phyloP scores from a whole-genome alignment of 2,797 vertebrate species.

The Perodicticus potto region DNA sequence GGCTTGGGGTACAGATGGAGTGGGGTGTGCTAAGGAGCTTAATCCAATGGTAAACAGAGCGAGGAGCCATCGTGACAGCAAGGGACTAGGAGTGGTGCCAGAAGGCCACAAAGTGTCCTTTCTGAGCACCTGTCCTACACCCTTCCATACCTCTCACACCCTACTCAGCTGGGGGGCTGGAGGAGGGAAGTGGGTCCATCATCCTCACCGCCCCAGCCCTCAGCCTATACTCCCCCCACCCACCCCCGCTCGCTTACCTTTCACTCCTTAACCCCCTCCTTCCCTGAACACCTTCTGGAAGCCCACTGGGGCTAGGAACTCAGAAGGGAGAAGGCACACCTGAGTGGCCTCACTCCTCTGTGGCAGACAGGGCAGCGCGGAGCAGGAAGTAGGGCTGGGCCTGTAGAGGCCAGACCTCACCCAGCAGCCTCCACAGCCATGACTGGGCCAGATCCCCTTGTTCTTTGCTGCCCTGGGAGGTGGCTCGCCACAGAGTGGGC shows the following conservation, averaged over 20 bases:
- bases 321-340: not conserved
- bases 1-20: not conserved
- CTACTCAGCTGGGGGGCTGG: not conserved
- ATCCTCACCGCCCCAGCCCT: not conserved
- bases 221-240: too few species aligned
- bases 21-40: not conserved
- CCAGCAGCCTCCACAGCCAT: not conserved
- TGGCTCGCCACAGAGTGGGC: not conserved
- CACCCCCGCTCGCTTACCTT: too few species aligned
- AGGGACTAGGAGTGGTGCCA: not conserved
- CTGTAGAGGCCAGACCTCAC: not conserved
- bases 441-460: not conserved
- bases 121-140: not conserved
- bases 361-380: not conserved
- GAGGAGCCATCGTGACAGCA: not conserved
- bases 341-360: not conserved
- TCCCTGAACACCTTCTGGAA: not conserved
- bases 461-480: not conserved
- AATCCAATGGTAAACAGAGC: constrained; percentile 30
- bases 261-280: not conserved
- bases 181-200: not conserved
- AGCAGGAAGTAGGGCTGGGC: not conserved
- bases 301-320: not conserved
- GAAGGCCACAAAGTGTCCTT: not conserved
- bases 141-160: too few species aligned